These are phyloP conservation scores for Steinernema hermaphroditum DNA, from an alignment of 2,888 invertebrate genomes.

Conservation along the genomic window DNA sequence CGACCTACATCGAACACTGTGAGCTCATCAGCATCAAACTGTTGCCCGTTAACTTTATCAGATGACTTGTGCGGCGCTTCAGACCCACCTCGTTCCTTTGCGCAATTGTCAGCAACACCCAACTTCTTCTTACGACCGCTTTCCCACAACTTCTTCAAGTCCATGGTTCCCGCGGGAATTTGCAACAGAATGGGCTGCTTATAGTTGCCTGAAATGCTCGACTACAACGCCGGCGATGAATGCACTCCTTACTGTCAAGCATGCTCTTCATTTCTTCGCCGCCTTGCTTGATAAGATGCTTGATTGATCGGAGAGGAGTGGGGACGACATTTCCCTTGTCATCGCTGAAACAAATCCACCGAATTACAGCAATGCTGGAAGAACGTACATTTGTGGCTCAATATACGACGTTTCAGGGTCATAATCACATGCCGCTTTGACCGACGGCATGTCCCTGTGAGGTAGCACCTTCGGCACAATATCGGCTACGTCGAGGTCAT, in stretches of 20 bases:
- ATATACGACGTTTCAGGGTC: background rate
- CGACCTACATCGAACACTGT: background rate
- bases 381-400: constrained; percentile 13
- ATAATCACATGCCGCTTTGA: background rate
- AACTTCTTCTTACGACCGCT: background rate
- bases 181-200: constrained; percentile 5
- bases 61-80: background rate
- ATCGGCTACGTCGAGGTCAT: background rate
- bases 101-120: constrained; percentile 4
- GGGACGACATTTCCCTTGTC: background rate
- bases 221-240: no score
- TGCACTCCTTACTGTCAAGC: background rate
- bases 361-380: no score
- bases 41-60: background rate
- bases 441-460: constrained; percentile 3
- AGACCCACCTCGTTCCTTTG: no score
- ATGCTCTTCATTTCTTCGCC: background rate
- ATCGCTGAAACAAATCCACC: no score
- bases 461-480: constrained; percentile 21
- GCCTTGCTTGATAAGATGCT: background rate
- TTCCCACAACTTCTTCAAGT: background rate
- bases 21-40: background rate
- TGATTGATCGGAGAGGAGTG: background rate
- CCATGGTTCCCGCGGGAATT: background rate
- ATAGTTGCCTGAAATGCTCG: no score